Evolutionary conservation across 23 tunicate species (phyloP), one percentile per base, ranked within the genome.

Genomic region (Botrylloides violaceus): DNA sequence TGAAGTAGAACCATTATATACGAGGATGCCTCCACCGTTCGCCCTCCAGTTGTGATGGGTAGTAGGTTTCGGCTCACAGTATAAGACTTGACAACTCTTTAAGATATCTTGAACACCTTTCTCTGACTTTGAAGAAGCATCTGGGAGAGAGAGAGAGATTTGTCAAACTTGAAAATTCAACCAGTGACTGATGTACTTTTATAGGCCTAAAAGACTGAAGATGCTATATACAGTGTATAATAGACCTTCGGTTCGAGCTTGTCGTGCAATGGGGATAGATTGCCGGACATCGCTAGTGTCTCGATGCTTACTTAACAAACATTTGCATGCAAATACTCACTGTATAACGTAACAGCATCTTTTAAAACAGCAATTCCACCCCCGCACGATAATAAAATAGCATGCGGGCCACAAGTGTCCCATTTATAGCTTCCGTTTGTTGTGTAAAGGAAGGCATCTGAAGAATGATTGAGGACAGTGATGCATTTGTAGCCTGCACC

Each of bases 381-480:
- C 38, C 80, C 88, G 32, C 73, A 29, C 4, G 78, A 73, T 29
- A 58, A 23, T 3, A 78, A 50, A 6, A 88, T 57, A 26, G 96
- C 88, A 34, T 88, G 96, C 6, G 84, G 58, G n/a, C 88, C 96
- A 53, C 96, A 88, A 4, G 96, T 88, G 60, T 88, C 96, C 96
- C 96, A 88, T 48, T 78, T 72, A 70, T 82, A 82, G 61, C 96
- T 79, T 2, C 84, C 80, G 49, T 77, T 83, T 1, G 18, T 59
- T 30, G 72, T 58, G 49, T 79, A 81, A 26, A 88, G 34, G 60
- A 66, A 82, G 49, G 57, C 73, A 63, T 88, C 96, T 2, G 76
- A 86, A 49, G 77, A 57, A 2, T 83, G 79, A 9, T 82, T 43
- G 0, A 74, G 49, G 0, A 88, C 96, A 38, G 90, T 83, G 4